phyloP scores from a whole-genome alignment of 2,888 invertebrate species.

The Cryptus armator region DNA sequence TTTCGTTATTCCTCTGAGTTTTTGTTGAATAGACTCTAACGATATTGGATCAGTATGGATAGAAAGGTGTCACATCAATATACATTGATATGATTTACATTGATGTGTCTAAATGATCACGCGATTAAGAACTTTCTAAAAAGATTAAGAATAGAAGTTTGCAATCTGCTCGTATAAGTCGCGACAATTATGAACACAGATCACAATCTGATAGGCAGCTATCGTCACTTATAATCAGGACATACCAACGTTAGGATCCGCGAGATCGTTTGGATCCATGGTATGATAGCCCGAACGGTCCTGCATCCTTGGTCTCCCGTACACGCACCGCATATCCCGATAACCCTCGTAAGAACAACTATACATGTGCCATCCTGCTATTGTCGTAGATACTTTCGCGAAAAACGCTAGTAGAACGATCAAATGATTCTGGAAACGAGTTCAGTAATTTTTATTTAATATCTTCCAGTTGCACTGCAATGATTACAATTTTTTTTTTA shows the following conservation, averaged over 20 bases:
- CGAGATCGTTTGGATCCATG: conserved; percentile 67
- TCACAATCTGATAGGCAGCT: neutral
- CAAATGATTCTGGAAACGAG: conserved; percentile 58
- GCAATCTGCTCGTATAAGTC: neutral
- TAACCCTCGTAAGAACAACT: conserved; percentile 55
- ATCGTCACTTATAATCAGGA: conserved; percentile 7
- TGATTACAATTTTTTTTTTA: conserved; percentile 22
- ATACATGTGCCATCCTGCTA: conserved; percentile 53
- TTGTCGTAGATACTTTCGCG: conserved; percentile 19
- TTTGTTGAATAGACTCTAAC: neutral
- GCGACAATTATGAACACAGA: neutral
- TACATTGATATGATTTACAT: neutral
- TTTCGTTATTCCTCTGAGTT: neutral
- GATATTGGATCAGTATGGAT: neutral
- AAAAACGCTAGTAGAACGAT: conserved; percentile 41
- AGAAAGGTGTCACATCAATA: neutral
- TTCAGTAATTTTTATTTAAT: conserved; percentile 5
- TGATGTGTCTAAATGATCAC: neutral
- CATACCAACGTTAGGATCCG: conserved; percentile 69
- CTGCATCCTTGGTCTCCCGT: conserved; percentile 51
- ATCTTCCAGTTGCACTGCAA: neutral
- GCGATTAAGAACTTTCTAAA: neutral
- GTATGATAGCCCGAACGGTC: conserved; percentile 67
- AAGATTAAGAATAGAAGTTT: neutral
- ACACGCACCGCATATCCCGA: conserved; percentile 54